Evolutionary conservation across 2,113 vertebrate species (phyloP), one percentile per base, ranked within the genome.

Genomic region (Chaetodon trifascialis): DNA sequence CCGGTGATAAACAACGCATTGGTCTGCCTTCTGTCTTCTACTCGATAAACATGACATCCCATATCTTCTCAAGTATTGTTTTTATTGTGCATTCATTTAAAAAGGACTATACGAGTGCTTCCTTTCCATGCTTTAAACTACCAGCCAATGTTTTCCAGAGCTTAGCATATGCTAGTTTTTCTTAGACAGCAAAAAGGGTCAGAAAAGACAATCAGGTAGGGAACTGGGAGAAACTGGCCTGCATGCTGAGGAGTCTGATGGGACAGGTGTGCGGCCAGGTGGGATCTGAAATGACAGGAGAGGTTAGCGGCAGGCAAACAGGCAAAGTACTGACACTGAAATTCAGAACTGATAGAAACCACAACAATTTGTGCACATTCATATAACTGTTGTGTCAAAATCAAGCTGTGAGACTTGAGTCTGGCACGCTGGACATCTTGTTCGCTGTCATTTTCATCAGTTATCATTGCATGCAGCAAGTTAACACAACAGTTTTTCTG

Each of bases 11-110:
- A 73, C 54, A 63, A 4, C 11, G 6, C 30, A 7, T n/a, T 76
- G n/a, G 30, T 63, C 64, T 49, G 9, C 11, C 0, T 59, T 72
- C 56, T 56, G 51, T 70, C 65, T 67, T 70, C 30, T 38, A 47
- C 40, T 71, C 10, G 0, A 73, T 62, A 49, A 70, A 60, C 11
- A 64, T 23, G 16, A 51, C 21, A 7, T 25, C 38, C 38, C 67
- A 34, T n/a, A 62, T 23, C 40, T 19, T 25, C 12, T 14, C 14
- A 15, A 60, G 58, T 19, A 7, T 21, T 63, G 67, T 38, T 67
- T 60, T 49, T 51, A 5, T 19, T 5, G 17, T 68, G 40, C 21
- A 52, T 69, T 47, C 1, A 64, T 81, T 74, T 9, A 36, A 60
- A 60, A 76, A 34, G 19, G 56, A 34, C 15, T 19, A 36, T 6